Percentiles rank a stretch among this genome's conserved stretches.
phyloP scores from a whole-genome alignment of 37 sponge, comb jelly and placozoan species.

The Crambe crambe region DNA sequence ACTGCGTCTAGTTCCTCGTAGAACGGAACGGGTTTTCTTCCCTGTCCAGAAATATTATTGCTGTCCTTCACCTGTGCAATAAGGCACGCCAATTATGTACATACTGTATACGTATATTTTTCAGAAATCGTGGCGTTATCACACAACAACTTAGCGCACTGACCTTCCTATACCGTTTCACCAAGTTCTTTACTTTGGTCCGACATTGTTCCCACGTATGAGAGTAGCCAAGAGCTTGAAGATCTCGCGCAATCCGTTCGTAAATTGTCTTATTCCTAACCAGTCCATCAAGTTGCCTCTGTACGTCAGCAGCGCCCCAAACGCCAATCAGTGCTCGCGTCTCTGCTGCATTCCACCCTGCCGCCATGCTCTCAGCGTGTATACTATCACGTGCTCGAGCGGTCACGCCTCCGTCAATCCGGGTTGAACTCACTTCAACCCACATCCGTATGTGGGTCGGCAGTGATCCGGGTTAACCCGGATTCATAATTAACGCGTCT shows the following conservation, averaged over 20 bases:
- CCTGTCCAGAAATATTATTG: not conserved
- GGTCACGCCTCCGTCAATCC: too few species aligned
- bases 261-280: not conserved
- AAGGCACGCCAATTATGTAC: too few species aligned
- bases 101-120: too few species aligned
- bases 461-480: too few species aligned
- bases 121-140: not conserved
- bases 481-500: too few species aligned
- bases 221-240: not conserved
- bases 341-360: not conserved
- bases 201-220: not conserved
- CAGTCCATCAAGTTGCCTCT: not conserved
- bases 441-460: too few species aligned
- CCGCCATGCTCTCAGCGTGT: not conserved
- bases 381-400: too few species aligned
- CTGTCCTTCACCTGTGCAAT: not conserved
- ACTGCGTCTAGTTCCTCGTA: conserved; percentile 7
- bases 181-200: not conserved
- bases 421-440: too few species aligned
- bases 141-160: not conserved
- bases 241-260: not conserved
- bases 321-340: not conserved
- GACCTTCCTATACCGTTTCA: not conserved
- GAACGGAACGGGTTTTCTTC: not conserved
- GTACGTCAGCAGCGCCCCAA: not conserved